phyloP scores from a whole-genome alignment of 2,888 invertebrate species.

The Phengaris arion region DNA sequence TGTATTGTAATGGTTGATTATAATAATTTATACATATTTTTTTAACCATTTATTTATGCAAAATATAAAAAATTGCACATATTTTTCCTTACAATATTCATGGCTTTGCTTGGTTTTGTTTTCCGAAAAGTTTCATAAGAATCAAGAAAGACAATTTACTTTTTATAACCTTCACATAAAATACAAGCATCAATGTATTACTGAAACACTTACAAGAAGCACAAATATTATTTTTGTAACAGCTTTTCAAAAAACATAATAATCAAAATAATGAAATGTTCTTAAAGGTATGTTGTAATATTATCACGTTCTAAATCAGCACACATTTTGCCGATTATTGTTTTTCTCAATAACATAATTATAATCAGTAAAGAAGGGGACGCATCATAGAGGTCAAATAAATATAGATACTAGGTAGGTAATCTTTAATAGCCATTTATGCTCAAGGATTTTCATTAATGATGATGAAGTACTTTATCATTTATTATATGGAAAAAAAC shows the following conservation, averaged over 20 bases:
- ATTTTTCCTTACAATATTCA: too few relatives aligned
- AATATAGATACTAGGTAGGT: slow-evolving; percentile 61
- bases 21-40: too few relatives aligned
- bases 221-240: not conserved
- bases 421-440: slow-evolving; percentile 47
- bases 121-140: too few relatives aligned
- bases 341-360: slow-evolving; percentile 43
- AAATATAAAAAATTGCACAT: too few relatives aligned
- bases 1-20: not conserved
- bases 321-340: not conserved
- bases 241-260: not conserved
- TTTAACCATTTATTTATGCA: too few relatives aligned
- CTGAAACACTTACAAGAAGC: not conserved
- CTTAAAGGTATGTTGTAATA: not conserved
- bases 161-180: not conserved
- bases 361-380: slow-evolving; percentile 49
- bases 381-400: slow-evolving; percentile 64
- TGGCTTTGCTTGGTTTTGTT: too few relatives aligned
- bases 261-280: not conserved
- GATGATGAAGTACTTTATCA: not conserved
- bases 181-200: not conserved
- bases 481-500: not conserved
- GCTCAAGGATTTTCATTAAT: slow-evolving; percentile 46
- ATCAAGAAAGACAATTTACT: too few relatives aligned
- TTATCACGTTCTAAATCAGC: not conserved